Conservation (phyloP, 2,888 invertebrate genomes). For the Fissipunctia ypsillon region DNA sequence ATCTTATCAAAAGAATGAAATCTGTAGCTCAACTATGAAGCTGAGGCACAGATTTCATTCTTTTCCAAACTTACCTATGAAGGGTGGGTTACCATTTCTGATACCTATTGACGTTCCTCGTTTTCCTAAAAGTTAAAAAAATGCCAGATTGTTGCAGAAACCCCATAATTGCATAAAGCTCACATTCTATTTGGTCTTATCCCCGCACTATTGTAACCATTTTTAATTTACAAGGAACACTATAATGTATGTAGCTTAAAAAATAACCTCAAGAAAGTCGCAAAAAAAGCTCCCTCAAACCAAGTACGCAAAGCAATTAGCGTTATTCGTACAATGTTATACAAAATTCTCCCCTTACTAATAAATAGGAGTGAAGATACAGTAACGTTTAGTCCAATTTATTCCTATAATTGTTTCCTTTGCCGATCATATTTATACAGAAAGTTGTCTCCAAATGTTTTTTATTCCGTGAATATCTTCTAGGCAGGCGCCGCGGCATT, state of each 20-base stretch:
- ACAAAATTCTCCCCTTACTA: slow-evolving; percentile 25
- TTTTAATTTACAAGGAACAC: too few species aligned
- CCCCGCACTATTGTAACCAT: too few species aligned
- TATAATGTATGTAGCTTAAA: too few species aligned
- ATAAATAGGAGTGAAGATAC: slow-evolving; percentile 49
- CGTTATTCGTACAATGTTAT: slow-evolving; percentile 9
- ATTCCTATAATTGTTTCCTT: slow-evolving; percentile 54
- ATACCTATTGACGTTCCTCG: too few species aligned
- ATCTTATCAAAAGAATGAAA: not conserved
- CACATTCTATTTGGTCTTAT: not conserved
- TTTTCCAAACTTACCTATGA: too few species aligned
- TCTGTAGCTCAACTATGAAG: too few species aligned
- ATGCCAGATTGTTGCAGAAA: not conserved
- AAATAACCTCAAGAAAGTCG: not conserved
- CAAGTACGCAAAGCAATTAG: slow-evolving; percentile 3
- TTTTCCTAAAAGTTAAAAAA: too few species aligned
- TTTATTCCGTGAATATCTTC: slow-evolving; percentile 27
- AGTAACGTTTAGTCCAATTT: slow-evolving; percentile 49
- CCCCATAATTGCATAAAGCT: not conserved
- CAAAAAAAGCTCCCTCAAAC: not conserved
- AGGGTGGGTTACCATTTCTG: too few species aligned
- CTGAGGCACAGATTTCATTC: too few species aligned
- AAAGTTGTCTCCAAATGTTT: slow-evolving; percentile 17
- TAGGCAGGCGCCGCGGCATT: not conserved
- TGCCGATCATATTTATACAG: slow-evolving; percentile 27